These are phyloP conservation scores for Chelonus formosanus DNA, from an alignment of 2,888 invertebrate genomes.

Conservation along the genomic window DNA sequence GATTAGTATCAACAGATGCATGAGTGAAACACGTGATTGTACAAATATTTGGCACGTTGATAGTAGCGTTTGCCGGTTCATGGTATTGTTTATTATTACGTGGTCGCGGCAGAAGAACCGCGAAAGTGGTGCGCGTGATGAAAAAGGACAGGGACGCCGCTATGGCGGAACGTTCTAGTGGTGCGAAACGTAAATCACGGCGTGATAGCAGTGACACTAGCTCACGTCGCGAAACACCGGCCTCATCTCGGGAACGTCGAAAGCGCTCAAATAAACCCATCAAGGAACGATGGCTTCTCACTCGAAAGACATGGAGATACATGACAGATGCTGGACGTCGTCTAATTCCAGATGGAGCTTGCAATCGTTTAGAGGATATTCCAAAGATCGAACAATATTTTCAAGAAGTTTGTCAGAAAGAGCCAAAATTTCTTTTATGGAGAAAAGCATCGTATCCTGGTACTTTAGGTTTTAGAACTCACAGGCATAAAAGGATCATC, in stretches of 20 bases:
- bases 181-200: slow-evolving; percentile 54
- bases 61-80: neutral
- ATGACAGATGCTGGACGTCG: slow-evolving; percentile 91
- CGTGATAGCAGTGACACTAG: slow-evolving; percentile 60
- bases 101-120: slow-evolving; percentile 33
- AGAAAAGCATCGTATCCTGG: slow-evolving; percentile 85
- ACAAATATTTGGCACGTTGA: too few relatives aligned
- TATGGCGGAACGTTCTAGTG: slow-evolving; percentile 61
- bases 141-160: slow-evolving; percentile 55
- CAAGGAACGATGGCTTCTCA: slow-evolving; percentile 87
- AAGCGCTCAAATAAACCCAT: slow-evolving; percentile 70
- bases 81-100: slow-evolving; percentile 20
- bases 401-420: slow-evolving; percentile 81
- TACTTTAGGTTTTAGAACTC: slow-evolving; percentile 67
- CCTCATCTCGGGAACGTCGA: slow-evolving; percentile 69
- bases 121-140: slow-evolving; percentile 63
- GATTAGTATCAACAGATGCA: too few relatives aligned
- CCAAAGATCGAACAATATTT: slow-evolving; percentile 85
- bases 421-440: slow-evolving; percentile 83
- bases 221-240: slow-evolving; percentile 44
- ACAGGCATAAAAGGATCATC: slow-evolving; percentile 67
- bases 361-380: slow-evolving; percentile 78
- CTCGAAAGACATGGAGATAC: slow-evolving; percentile 89
- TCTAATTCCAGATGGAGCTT: slow-evolving; percentile 82
- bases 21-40: too few relatives aligned